Conservation (phyloP, 1,140 invertebrate species). For the Penaeus indicus region DNA sequence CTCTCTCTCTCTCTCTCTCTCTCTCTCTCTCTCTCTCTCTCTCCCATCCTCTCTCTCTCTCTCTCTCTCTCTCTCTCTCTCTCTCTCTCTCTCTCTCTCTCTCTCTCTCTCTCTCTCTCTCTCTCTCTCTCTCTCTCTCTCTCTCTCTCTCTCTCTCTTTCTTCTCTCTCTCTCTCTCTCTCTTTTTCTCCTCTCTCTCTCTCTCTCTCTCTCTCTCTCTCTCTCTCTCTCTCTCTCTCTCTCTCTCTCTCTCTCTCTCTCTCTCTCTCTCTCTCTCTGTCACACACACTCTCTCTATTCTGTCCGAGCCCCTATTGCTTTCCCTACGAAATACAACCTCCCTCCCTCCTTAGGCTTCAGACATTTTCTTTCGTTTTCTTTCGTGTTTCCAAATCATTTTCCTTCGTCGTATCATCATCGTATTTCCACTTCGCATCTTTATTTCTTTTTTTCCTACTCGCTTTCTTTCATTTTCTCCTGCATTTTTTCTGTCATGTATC, state of each 20-base stretch:
- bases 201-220: slow-evolving; percentile 43
- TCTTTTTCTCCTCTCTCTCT: slow-evolving; percentile 3
- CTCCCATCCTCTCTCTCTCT: not conserved
- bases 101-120: slow-evolving; percentile 27
- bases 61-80: not conserved
- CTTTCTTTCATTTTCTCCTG: no score
- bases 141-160: not conserved
- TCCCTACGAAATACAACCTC: no score
- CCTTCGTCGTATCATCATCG: no score
- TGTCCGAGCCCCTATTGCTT: no score
- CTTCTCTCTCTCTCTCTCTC: not conserved
- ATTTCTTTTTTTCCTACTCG: no score
- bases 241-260: slow-evolving; percentile 7
- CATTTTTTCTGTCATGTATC: no score
- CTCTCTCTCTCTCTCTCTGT: not conserved
- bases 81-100: not conserved
- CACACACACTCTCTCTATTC: no score
- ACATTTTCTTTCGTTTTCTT: no score
- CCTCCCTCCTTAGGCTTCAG: no score
- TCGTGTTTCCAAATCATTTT: no score
- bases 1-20: no score
- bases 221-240: slow-evolving; percentile 36
- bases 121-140: not conserved
- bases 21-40: not conserved
- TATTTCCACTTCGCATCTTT: no score